Evolutionary conservation across 2,888 invertebrate genomes (phyloP), one percentile per base, ranked within the genome.

Genomic region (Rhopalosiphum nymphaeae): DNA sequence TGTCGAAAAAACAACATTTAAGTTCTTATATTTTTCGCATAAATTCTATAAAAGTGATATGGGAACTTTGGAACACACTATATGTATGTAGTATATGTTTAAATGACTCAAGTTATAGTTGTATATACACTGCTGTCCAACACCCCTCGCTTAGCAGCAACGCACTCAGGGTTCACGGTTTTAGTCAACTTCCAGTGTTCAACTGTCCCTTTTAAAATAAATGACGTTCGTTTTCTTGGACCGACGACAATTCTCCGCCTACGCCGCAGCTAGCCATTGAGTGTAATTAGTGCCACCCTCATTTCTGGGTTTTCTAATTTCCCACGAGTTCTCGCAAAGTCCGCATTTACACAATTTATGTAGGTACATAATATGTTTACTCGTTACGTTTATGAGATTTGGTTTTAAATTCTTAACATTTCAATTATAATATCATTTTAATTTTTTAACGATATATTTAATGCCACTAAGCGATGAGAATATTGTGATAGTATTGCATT

Each of bases 121-220:
- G 16, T 87, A n/a, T 49, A 86, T n/a, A 49, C 53, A 25, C 36
- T 78, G 36, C 36, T 78, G 21, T 36, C 16, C 25, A 10, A 56
- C 56, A 89, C 89, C 89, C 89, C 57, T 56, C 36, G 56, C 29
- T 56, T 42, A 89, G 42, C 10, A 42, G 11, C 5, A 46, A 46
- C 5, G 56, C 26, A 89, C 13, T 36, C 36, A 36, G 36, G 11
- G 88, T 56, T n/a, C 42, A 88, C 5, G 56, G 56, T 57, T 89
- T 56, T 56, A 89, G 89, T 89, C 89, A 56, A 89, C 89, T 89
- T 36, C 56, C 89, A 36, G 36, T 21, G 56, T 89, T 89, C 89
- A 56, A 57, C 89, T 56, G 56, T 89, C 89, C 56, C 29, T 57
- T 89, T 89, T 89, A 56, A 26, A 89, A 89, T 56, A 89, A 89